These are phyloP conservation scores for Petrocephalus schoutedeni DNA, from an alignment of 2,797 vertebrate species.

Conservation along the genomic window DNA sequence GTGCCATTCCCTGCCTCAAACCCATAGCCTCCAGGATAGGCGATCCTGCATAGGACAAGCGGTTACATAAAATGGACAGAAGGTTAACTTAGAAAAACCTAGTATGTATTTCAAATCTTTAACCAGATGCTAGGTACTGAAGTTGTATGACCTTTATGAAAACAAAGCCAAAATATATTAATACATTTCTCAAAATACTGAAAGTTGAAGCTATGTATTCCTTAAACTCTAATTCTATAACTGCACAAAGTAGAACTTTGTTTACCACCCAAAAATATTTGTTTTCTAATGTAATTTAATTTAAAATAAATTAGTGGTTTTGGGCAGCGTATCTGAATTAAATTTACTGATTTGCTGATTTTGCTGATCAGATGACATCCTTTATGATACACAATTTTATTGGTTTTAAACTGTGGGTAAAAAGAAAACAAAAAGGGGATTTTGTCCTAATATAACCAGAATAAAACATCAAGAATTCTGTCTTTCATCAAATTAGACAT, in stretches of 20 bases:
- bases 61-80: no score
- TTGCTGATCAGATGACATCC: neutral
- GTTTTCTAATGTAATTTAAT: neutral
- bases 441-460: neutral
- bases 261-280: neutral
- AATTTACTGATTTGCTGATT: neutral
- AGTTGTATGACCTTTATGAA: no score
- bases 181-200: neutral
- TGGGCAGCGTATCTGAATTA: neutral
- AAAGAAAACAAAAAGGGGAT: neutral
- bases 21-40: no score
- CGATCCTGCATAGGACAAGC: no score
- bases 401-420: neutral
- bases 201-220: neutral
- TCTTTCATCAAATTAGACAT: neutral
- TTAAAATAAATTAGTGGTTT: neutral
- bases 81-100: no score
- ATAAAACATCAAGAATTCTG: neutral
- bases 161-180: neutral
- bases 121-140: no score
- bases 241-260: neutral
- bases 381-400: neutral
- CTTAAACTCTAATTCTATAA: neutral
- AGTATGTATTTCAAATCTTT: no score
- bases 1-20: no score